Percentiles rank a stretch among this genome's conserved stretches.
Evolutionary conservation across 37 sponge, comb jelly and placozoan genomes (phyloP).

Genomic region (Tethya wilhelma): DNA sequence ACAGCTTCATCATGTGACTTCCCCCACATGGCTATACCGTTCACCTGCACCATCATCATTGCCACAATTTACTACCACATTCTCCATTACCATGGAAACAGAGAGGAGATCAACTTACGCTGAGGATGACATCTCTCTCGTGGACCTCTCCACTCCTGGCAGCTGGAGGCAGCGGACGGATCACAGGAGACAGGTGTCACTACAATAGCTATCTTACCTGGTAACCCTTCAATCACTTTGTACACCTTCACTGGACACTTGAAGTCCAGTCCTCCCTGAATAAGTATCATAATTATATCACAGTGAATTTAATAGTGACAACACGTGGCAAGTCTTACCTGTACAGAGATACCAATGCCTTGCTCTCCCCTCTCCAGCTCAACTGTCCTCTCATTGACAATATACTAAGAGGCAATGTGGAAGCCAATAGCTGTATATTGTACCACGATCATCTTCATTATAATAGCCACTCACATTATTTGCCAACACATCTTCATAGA

Average conservation of each 20-base stretch:
- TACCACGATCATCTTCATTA: not conserved
- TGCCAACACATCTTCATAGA: slow-evolving; percentile 46
- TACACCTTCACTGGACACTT: slow-evolving; percentile 78
- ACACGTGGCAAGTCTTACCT: not conserved
- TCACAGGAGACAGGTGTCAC: too few relatives aligned
- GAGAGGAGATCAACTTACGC: slow-evolving; percentile 20
- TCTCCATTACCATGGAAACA: not conserved
- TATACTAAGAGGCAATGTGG: slow-evolving; percentile 14
- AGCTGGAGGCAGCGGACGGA: not conserved
- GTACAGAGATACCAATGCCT: slow-evolving; percentile 21
- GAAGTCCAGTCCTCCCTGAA: slow-evolving; percentile 80
- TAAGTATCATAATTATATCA: not conserved
- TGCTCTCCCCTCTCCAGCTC: slow-evolving; percentile 16
- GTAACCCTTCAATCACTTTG: slow-evolving; percentile 68
- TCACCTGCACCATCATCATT: slow-evolving; percentile 15
- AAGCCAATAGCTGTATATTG: not conserved
- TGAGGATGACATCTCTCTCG: slow-evolving; percentile 11
- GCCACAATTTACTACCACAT: not conserved
- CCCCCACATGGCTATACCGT: slow-evolving; percentile 35
- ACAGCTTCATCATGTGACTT: slow-evolving; percentile 56
- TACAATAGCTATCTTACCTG: slow-evolving; percentile 30
- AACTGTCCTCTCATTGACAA: slow-evolving; percentile 4
- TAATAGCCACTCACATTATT: slow-evolving; percentile 9
- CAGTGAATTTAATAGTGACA: not conserved
- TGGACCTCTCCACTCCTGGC: slow-evolving; percentile 1